phyloP scores from a whole-genome alignment of 2,797 vertebrate genomes.

The Microcaecilia unicolor region DNA sequence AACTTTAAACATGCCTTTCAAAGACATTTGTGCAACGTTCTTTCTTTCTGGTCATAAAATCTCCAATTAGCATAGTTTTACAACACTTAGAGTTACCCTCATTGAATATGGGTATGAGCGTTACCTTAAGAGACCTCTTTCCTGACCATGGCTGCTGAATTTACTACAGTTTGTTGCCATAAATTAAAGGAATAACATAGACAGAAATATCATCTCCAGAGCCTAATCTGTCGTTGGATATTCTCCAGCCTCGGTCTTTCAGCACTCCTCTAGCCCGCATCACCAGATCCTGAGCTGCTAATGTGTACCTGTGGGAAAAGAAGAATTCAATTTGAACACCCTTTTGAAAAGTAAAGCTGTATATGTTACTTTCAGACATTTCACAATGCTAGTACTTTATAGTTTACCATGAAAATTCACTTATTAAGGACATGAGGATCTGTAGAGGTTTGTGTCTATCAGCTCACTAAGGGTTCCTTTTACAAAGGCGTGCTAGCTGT shows the following conservation, averaged over 20 bases:
- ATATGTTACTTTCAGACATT: neutral
- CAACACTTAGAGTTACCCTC: constrained; percentile 14
- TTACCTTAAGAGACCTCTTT: constrained; percentile 9
- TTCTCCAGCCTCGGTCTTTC: constrained; percentile 93
- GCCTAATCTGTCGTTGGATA: constrained; percentile 83
- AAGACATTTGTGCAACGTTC: constrained; percentile 34
- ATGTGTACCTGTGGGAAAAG: constrained; percentile 72
- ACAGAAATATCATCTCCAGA: constrained; percentile 97
- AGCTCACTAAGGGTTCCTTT: no score
- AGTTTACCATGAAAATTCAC: neutral
- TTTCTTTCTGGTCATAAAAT: constrained; percentile 21
- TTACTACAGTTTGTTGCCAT: constrained; percentile 73
- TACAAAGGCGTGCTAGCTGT: no score
- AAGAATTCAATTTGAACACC: neutral
- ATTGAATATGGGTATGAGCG: no score
- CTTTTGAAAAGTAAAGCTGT: neutral
- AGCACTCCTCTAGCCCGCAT: constrained; percentile 88
- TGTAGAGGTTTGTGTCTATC: no score
- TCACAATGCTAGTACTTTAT: neutral
- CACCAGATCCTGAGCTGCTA: constrained; percentile 92
- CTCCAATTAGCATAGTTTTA: constrained; percentile 26
- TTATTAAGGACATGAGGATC: neutral
- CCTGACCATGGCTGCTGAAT: constrained; percentile 10
- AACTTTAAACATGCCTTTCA: constrained; percentile 35
- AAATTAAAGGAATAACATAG: constrained; percentile 87